Base-by-base conservation (phyloP, 2,113 vertebrate genomes). In the Gnathonemus echidnorhynchus region DNA sequence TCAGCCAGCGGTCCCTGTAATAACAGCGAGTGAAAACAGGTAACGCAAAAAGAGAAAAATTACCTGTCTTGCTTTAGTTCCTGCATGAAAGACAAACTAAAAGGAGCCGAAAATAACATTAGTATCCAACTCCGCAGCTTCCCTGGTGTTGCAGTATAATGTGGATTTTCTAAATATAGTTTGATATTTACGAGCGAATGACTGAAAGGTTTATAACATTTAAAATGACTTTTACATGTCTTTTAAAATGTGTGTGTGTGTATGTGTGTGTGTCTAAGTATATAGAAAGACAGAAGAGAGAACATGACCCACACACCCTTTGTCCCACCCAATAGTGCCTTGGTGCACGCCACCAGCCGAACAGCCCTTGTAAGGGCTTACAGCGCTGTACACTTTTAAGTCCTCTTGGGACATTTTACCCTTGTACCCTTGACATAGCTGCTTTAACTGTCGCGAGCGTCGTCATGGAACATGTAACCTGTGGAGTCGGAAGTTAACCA, bases 301-400 rank as follows among this genome's bases (percentile, higher is more conserved):
- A 52, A 35, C 19, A 19, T 49, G 39, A 88, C 49, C 45, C 53
- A 15, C 86, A 87, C 50, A 39, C 50, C 35, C 53, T 88, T 92
- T 95, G 92, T 95, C 93, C 92, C 93, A 93, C 90, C 92, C 92
- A 91, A 92, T 93, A 93, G 93, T 96, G 94, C 95, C 95, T 95
- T 95, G 94, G 92, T 93, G 94, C 95, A 96, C 95, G 95, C 88
- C 62, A 92, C 89, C 83, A 50, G 88, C 86, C 31, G 88, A 87
- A 90, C 58, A 90, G 86, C 89, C 85, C 35, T 39, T 27, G 86
- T 87, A 39, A 87, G 49, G 50, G 86, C 35, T 87, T 87, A 53
- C 86, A 87, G 50, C 48, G 50, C 86, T 87, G 49, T 87, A 53
- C 27, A 50, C 86, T 35, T 87, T 53, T 48, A 87, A 85, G 24